These are phyloP conservation scores for Hyalella azteca DNA, from an alignment of 2,888 invertebrate species.

Conservation along the genomic window DNA sequence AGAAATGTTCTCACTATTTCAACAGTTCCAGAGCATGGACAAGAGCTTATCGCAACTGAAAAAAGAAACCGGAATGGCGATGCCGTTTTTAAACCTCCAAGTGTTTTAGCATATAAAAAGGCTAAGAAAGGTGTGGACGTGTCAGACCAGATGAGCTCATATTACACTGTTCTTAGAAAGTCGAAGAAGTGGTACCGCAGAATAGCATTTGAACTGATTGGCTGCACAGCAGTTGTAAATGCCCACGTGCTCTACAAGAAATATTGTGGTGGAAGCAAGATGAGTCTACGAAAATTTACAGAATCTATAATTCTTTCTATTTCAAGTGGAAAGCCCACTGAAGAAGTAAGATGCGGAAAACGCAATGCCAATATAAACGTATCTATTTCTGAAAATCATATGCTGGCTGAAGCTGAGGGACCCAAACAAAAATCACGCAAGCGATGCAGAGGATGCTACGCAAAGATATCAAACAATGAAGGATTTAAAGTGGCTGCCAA, in stretches of 20 bases:
- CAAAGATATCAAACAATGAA: background rate
- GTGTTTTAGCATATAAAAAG: conserved; percentile 36
- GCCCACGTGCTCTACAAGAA: conserved; percentile 33
- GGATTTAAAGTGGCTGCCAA: background rate
- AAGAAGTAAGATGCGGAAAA: background rate
- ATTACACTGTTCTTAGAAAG: conserved; percentile 29
- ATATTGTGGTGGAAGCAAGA: conserved; percentile 12
- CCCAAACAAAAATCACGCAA: background rate
- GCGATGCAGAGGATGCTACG: conserved; percentile 21
- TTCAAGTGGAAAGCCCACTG: background rate
- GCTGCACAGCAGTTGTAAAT: conserved; percentile 38
- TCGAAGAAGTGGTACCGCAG: conserved; percentile 38
- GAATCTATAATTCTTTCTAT: conserved; percentile 19
- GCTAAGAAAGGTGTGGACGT: conserved; percentile 41
- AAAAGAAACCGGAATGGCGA: conserved; percentile 1
- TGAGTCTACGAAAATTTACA: conserved; percentile 16
- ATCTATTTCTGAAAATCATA: background rate
- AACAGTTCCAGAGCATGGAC: conserved; percentile 39
- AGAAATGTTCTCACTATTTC: conserved; percentile 40
- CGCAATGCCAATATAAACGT: background rate
- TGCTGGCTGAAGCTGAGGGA: background rate
- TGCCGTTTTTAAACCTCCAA: conserved; percentile 34
- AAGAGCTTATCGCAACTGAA: background rate
- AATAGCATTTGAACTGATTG: conserved; percentile 35
- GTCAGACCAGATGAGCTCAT: conserved; percentile 40